Percentiles rank a stretch among this genome's conserved stretches.
These are phyloP conservation scores for Wiebesia pumilae DNA, from an alignment of 1,140 invertebrate species.

Conservation along the genomic window DNA sequence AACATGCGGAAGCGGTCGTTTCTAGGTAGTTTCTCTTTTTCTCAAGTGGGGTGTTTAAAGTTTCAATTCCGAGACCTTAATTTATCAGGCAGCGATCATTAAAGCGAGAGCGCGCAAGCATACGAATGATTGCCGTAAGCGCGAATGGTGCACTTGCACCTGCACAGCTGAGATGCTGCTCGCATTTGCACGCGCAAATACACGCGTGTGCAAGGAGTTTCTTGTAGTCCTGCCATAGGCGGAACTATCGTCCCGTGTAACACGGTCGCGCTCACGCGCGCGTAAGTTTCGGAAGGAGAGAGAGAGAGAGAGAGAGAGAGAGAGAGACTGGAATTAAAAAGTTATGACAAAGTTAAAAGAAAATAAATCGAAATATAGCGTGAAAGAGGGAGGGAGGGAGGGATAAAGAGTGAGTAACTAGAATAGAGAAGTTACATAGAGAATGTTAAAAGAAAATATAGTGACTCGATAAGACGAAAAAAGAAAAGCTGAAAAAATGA, in stretches of 20 bases:
- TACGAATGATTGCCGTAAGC: conserved; percentile 46
- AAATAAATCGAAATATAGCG: too few relatives aligned
- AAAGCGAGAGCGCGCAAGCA: conserved; percentile 32
- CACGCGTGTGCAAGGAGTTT: neutral
- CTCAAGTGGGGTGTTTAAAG: conserved; percentile 21
- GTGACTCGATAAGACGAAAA: neutral
- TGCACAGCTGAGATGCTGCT: neutral
- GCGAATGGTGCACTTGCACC: neutral
- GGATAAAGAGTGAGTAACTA: neutral
- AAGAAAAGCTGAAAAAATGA: neutral
- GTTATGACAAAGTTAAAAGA: neutral
- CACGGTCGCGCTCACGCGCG: conserved; percentile 18
- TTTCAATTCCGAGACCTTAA: conserved; percentile 33
- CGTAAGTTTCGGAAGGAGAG: neutral
- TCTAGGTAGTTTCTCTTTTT: conserved; percentile 27
- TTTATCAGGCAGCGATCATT: conserved; percentile 40
- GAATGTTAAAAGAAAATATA: neutral
- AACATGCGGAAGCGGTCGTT: neutral
- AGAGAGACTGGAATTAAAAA: neutral
- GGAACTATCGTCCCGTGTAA: conserved; percentile 26
- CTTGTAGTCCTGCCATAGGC: neutral
- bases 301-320: neutral
- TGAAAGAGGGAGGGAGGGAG: neutral
- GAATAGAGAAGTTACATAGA: neutral
- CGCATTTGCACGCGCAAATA: neutral